Evolutionary conservation across 2,888 invertebrate species (phyloP), one percentile per base, ranked within the genome.

Genomic region (Platycnemis pennipes): DNA sequence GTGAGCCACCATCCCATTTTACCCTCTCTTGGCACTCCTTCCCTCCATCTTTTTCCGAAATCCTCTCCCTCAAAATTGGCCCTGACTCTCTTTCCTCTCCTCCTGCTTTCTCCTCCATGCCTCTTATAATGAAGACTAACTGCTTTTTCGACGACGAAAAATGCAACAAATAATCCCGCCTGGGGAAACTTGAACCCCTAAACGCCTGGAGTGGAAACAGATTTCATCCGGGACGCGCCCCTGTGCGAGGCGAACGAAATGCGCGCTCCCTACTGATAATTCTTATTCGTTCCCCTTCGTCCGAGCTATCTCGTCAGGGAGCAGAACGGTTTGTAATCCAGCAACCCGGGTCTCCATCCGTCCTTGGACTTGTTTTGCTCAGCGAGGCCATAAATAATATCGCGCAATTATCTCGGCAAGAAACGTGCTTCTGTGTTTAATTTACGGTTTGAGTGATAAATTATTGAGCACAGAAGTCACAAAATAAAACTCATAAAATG

Each of bases 121-220:
- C 91, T 91, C 44, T 63, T 44, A 91, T 91, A 91, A 91, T 91
- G 91, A 63, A 63, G 91, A 91, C 91, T 91, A 91, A 91, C 91
- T 91, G 91, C 91, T 63, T 13, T 42, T 22, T 42, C 63, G 63
- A 91, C 91, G 63, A 63, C 91, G 91, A 63, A 63, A 91, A 91
- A 91, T 91, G 91, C 63, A 91, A 63, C 91, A 91, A 91, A 63
- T 91, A 91, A 63, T 91, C 91, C 91, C 3, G 44, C 26, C 44
- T 31, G 44, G n/a, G 42, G 63, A 89, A 89, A 89, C n/a, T 42
- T 56, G 63, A 63, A n/a, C 37, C n/a, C 91, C 56, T 91, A 91
- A 91, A 69, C 69, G 44, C 42, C 91, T 37, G 42, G 63, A 91
- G 63, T 63, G 91, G 91, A 91, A 63, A 91, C 91, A 91, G 91